Conservation (phyloP, 2,888 invertebrate species). For the Yponomeuta evonymella region DNA sequence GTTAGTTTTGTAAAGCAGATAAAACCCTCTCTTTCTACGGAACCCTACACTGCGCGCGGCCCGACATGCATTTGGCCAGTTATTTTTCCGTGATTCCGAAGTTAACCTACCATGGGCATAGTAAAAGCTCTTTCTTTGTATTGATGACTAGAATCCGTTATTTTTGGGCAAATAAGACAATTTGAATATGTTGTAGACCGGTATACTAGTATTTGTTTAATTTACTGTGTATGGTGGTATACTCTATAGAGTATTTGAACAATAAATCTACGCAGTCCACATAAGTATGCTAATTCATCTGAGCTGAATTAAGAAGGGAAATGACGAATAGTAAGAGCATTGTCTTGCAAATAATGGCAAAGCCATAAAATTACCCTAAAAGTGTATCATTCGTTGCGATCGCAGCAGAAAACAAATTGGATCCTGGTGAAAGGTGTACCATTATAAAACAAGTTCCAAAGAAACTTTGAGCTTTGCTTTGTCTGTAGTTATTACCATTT, state of each 20-base stretch:
- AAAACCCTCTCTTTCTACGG: no score
- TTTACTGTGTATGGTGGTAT: neutral
- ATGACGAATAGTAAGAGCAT: neutral
- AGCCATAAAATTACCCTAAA: slow-evolving; percentile 3
- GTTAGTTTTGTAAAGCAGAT: no score
- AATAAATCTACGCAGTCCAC: neutral
- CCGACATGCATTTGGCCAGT: no score
- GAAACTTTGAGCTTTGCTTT: slow-evolving; percentile 5
- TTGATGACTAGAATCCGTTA: no score
- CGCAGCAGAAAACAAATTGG: slow-evolving; percentile 1
- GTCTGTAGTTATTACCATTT: neutral
- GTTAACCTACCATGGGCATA: no score
- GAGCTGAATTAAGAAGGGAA: neutral
- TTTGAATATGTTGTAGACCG: no score
- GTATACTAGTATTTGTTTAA: no score
- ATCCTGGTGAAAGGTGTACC: slow-evolving; percentile 11
- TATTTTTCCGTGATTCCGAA: no score
- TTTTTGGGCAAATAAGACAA: no score
- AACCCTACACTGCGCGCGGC: no score
- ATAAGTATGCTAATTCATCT: neutral
- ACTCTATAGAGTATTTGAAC: neutral
- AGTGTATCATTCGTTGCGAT: neutral
- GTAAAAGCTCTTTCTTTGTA: no score
- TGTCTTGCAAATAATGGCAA: neutral
- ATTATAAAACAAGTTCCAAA: neutral